Evolutionary conservation across 2,888 invertebrate species (phyloP), one percentile per base, ranked within the genome.

Genomic region (Itoplectis maculator): DNA sequence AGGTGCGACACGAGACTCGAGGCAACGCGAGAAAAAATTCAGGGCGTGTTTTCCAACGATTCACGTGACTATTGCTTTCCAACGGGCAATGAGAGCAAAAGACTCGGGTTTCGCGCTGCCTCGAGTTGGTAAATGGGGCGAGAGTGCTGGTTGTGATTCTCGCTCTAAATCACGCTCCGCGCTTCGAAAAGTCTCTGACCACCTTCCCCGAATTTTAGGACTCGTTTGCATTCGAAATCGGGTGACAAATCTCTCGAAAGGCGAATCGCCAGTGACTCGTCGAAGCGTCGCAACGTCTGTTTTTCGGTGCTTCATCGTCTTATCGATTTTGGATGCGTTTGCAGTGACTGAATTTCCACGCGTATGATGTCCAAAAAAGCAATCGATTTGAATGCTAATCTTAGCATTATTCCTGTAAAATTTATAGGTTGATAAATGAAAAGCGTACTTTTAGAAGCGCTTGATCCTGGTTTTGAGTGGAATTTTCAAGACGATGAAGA

Each of bases 1-100:
- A 29, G 84, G 87, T 88, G 88, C 87, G 35, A 70, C n/a, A 42
- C n/a, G n/a, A n/a, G n/a, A 37, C 8, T 69, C 20, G 74, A 76
- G 61, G 61, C 73, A 42, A 40, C 29, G 63, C 63, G 69, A 82
- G 51, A 63, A 23, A 18, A n/a, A 11, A 6, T n/a, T 37, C 5
- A 37, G 9, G 2, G 47, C 29, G 29, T 2, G 29, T 13, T 47
- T 7, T 29, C 15, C 13, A 65, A 11, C 0, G 20, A 49, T 37
- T 37, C 59, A n/a, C 29, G 29, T 7, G 11, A 35, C 35, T n/a
- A 35, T 59, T 59, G 0, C 35, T 59, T 35, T 42, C 8, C 42
- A 2, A 23, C 23, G 7, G n/a, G n/a, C n/a, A n/a, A n/a, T n/a
- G n/a, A n/a, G 29, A 29, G 29, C 29, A 5, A 56, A 29, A 61